Evolutionary conservation across 2,797 vertebrate species (phyloP), one percentile per base, ranked within the genome.

Genomic region (Euthynnus affinis): DNA sequence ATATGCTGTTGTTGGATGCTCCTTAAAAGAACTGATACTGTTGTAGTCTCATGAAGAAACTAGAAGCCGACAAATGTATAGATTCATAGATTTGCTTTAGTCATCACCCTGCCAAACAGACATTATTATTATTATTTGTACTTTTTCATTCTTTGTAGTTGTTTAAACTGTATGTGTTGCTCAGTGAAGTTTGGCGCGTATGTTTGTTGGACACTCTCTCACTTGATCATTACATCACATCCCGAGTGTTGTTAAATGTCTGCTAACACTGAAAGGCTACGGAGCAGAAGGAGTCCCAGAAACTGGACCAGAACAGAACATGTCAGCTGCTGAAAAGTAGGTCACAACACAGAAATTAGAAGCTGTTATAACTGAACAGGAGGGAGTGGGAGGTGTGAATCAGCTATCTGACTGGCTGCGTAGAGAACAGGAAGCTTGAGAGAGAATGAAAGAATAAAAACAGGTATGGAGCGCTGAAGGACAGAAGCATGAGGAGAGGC

Each of bases 301-400:
- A 13, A 8, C 32, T 56, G 52, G 62, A 80, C 59, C 77, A 83
- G 71, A 75, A 8, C 60, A 12, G 67, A 76, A 78, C 68, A 3
- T 40, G 59, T 56, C 68, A n/a, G 76, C 77, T 80, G 77, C 74
- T 55, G 32, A 44, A 78, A 86, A 74, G 40, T 88, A 27, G 78
- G 80, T 87, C 87, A 76, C 61, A 55, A 82, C 78, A 86, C 78
- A 81, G 56, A 78, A 84, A 82, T 44, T 2, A 71, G 7, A 78
- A 78, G 52, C 61, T 55, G 79, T 75, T 75, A 6, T 40, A 34
- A 42, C 58, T 59, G 83, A 87, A 74, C 83, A 87, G 86, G 51
- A 80, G 65, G 81, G 23, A 71, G 83, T 59, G 42, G 78, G 79
- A 84, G 25, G 89, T 77, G 84, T 81, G 76, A 88, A 83, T 9